Evolutionary conservation across 1,140 invertebrate species (phyloP).

Genomic region (Olivierus martensii): DNA sequence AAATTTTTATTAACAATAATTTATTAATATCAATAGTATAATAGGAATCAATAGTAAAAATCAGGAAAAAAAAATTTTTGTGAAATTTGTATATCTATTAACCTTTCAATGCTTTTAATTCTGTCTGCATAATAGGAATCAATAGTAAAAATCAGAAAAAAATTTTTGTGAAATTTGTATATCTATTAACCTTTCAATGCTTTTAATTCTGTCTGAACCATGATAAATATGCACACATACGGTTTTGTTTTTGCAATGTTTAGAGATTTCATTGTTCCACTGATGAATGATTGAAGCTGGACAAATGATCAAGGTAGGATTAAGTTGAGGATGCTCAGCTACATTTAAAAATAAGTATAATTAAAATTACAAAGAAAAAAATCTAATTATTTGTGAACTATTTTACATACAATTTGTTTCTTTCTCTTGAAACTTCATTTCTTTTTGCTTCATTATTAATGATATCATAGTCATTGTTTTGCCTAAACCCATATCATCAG

Average conservation of each 20-base stretch:
- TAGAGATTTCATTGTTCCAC: constrained; percentile 68
- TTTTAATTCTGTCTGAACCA: constrained; percentile 53
- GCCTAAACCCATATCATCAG: constrained; percentile 87
- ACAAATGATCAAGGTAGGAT: constrained; percentile 70
- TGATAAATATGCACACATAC: constrained; percentile 61
- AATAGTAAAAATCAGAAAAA: too few relatives aligned
- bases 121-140: too few relatives aligned
- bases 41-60: too few relatives aligned
- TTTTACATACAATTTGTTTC: background rate
- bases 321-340: constrained; percentile 19
- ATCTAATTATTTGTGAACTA: too few relatives aligned
- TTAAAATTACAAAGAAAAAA: too few relatives aligned
- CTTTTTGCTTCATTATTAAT: constrained; percentile 42
- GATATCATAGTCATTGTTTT: constrained; percentile 90
- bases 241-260: constrained; percentile 42
- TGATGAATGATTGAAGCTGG: constrained; percentile 60
- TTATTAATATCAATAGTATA: too few relatives aligned
- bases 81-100: too few relatives aligned
- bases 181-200: constrained; percentile 35
- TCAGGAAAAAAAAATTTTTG: too few relatives aligned
- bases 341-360: too few relatives aligned
- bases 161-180: too few relatives aligned
- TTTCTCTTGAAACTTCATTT: constrained; percentile 15
- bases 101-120: constrained; percentile 42
- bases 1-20: too few relatives aligned